Evolutionary conservation across 2,888 invertebrate species (phyloP), one percentile per base, ranked within the genome.

Genomic region (Polyommatus iphigenia): DNA sequence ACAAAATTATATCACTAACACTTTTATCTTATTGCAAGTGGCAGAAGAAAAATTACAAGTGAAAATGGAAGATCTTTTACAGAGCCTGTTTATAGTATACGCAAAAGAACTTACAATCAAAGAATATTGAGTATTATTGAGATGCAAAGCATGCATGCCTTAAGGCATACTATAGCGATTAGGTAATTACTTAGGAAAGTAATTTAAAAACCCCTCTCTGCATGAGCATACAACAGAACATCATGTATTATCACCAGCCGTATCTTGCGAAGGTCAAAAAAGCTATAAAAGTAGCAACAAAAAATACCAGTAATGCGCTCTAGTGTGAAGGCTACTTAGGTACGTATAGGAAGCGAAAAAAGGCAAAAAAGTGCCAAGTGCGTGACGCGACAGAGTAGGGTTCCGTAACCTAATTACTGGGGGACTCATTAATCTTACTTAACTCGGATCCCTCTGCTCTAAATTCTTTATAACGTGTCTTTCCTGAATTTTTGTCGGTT

Each of bases 251-350:
- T 67, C 62, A 73, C 73, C 13, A 5, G 73, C 46, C 67, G 67
- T 67, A 41, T 75, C 46, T 50, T 75, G 75, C 50, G 75, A 75
- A 75, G 75, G 75, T 50, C 75, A 54, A 54, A 54, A 75, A 29
- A 75, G 75, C 75, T 29, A 75, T 54, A 75, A 75, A 75, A 54
- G 24, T 75, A 18, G 54, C 24, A 29, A 75, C 75, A 75, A 54
- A 50, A 75, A 75, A 75, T 29, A 29, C 29, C 75, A 54, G 50
- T 50, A 75, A 75, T 29, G 75, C 75, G 72, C 41, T 72, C 72
- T 50, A 54, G 46, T 29, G 50, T 73, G 46, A 75, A 75, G 75
- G 75, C 54, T 50, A 54, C 29, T 32, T 67, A 18, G 67, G 72
- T 75, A 75, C 46, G 29, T 20, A 15, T 29, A 15, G 41, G 50